Evolutionary conservation across 1,140 invertebrate genomes (phyloP), one percentile per base, ranked within the genome.

Genomic region (Zeugodacus cucurbitae): DNA sequence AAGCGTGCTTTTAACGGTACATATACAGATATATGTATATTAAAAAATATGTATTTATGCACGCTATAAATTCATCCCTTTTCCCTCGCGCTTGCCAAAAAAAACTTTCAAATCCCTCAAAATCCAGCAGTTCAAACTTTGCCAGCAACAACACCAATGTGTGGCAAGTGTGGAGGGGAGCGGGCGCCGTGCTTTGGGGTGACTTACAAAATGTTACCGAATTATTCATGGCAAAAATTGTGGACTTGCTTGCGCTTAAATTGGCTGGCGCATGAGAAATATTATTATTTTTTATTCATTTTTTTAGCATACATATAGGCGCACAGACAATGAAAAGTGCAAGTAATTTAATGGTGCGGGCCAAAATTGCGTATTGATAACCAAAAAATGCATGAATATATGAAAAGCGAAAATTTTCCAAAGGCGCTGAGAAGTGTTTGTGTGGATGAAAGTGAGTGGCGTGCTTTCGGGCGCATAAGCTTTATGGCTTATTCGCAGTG

Each of bases 141-240:
- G 17, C 0, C 64, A 32, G 4, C 64, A 67, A 34, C 64, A 32
- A 29, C 26, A 29, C 14, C 64, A 59, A n/a, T 58, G 62, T 26
- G 14, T 3, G 64, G 3, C 26, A 6, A 3, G 26, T 29, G 29
- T 4, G 29, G 29, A 26, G 32, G 11, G 17, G 14, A 20, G 22
- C 11, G 58, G 14, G 22, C 4, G n/a, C n/a, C n/a, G 4, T 6
- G 26, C 58, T 67, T 67, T 67, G 64, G 64, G 64, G 64, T 67
- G 64, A 67, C 64, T 67, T 67, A 32, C 26, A 67, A 26, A 67
- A 67, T 67, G n/a, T 67, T 67, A 34, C 14, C 10, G 34, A 67
- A 67, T 67, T 67, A 67, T 67, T 67, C 29, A 34, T 34, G 64
- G 64, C 64, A 67, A 67, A 67, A 67, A 67, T 67, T 67, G 29